Evolutionary conservation across 2,797 vertebrate genomes (phyloP), one percentile per base, ranked within the genome.

Genomic region (Eptatretus atami): DNA sequence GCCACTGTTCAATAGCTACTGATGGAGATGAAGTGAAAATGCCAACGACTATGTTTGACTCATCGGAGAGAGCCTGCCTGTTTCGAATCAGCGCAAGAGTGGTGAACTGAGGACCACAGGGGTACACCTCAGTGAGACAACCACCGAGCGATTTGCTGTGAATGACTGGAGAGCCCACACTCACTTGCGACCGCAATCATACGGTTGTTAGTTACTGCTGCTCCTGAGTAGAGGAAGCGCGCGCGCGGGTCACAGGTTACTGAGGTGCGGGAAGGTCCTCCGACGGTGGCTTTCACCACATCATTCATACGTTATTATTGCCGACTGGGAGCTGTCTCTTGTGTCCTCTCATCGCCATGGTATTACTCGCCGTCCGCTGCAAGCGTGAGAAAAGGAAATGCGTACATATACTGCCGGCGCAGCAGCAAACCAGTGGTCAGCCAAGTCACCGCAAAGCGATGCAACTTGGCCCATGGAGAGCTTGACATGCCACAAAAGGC

Each of bases 401-500:
- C 55, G 55, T 24, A 60, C 55, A 15, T 60, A 60, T 24, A 60
- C 55, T 60, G 55, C 11, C 55, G 55, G 15, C n/a, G 55, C 55
- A 71, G 92, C 92, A 1, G 92, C 96, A 99, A 75, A 90, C 87
- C 65, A 90, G 96, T 72, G 90, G 90, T 64, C 86, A 93, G 72
- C 78, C 96, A 67, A 60, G 55, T 24, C 55, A 9, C 10, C 55
- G 55, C 55, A 98, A 96, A 78, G 95, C 67, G 92, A 98, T 76
- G 96, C 78, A 96, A 95, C 90, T 78, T 98, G 74, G 92, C 96
- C 73, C 92, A 92, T 78, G 96, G 88, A 68, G 87, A 99, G 73
- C 90, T 93, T 70, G 88, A 99, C 73, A 90, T 95, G 77, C 55
- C 55, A 60, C 15, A n/a, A 15, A 60, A 60, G 55, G 55, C 55